A percentile compares a stretch with the other conserved stretches of the same genome.
phyloP scores from a whole-genome alignment of 1,140 invertebrate genomes.

The Gyrodactylus bullatarudis region DNA sequence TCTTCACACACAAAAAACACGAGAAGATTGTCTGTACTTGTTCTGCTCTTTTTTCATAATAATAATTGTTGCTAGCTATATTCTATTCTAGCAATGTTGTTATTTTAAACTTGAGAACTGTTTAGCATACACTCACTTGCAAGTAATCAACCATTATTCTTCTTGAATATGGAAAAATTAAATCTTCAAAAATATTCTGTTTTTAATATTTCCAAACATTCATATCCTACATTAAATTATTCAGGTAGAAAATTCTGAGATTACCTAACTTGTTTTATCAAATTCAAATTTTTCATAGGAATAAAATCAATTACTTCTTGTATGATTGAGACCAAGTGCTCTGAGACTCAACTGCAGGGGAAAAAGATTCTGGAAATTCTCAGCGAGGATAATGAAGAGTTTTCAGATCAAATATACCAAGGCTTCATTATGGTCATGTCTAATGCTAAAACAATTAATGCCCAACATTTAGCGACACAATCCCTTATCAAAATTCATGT shows the following conservation, averaged over 20 bases:
- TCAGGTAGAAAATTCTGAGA: not conserved
- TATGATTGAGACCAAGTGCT: not conserved
- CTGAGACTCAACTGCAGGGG: not conserved
- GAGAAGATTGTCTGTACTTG: too few species aligned
- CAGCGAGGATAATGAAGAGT: not conserved
- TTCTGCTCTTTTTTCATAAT: too few species aligned
- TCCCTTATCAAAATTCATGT: not conserved
- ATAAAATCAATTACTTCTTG: not conserved
- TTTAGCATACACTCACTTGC: too few species aligned
- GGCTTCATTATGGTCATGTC: not conserved
- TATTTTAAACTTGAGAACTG: too few species aligned
- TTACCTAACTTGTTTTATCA: not conserved
- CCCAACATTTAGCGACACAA: not conserved
- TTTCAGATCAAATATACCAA: not conserved
- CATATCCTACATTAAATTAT: not conserved
- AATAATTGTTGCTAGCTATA: too few species aligned
- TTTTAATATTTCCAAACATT: not conserved
- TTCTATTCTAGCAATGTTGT: too few species aligned
- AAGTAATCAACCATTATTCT: not conserved
- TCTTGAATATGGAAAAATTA: not conserved
- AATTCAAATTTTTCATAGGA: not conserved
- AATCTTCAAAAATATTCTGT: not conserved
- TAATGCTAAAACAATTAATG: not conserved
- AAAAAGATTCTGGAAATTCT: not conserved
- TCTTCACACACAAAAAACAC: too few species aligned